Percentiles rank a stretch among this genome's conserved stretches.
Conservation (phyloP, 2,888 invertebrate genomes). For the Sepioteuthis lessoniana region DNA sequence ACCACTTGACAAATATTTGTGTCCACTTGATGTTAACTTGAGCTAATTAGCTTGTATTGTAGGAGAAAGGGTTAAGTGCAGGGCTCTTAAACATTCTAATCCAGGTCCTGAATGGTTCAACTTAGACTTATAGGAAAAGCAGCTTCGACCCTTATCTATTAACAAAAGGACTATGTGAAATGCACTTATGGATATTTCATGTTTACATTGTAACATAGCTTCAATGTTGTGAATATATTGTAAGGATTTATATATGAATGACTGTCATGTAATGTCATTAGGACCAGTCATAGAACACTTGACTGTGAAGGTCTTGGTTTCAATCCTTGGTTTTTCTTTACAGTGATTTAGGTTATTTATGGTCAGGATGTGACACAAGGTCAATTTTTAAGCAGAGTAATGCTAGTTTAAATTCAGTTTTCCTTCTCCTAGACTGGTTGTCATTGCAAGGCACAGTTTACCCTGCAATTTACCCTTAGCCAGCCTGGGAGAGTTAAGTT, state of each 20-base stretch:
- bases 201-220: not conserved
- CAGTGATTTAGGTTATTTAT: too few relatives aligned
- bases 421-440: too few relatives aligned
- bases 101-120: not conserved
- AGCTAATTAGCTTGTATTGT: constrained; percentile 6
- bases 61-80: constrained; percentile 33
- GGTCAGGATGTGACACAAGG: too few relatives aligned
- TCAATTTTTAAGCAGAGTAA: too few relatives aligned
- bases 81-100: not conserved
- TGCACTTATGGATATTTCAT: not conserved
- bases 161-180: not conserved
- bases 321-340: not conserved
- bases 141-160: not conserved
- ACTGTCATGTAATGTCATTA: not conserved
- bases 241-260: not conserved
- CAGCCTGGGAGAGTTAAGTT: too few relatives aligned
- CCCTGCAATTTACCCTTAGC: too few relatives aligned
- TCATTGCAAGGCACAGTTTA: too few relatives aligned
- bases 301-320: not conserved
- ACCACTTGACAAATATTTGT: constrained; percentile 20
- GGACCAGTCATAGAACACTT: not conserved
- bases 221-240: not conserved
- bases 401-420: too few relatives aligned
- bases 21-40: constrained; percentile 17
- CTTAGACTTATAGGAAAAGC: not conserved